Percentiles rank a stretch among this genome's conserved stretches.
Conservation (phyloP, 35 echinoderm and acorn worm genomes). For the Lytechinus pictus region DNA sequence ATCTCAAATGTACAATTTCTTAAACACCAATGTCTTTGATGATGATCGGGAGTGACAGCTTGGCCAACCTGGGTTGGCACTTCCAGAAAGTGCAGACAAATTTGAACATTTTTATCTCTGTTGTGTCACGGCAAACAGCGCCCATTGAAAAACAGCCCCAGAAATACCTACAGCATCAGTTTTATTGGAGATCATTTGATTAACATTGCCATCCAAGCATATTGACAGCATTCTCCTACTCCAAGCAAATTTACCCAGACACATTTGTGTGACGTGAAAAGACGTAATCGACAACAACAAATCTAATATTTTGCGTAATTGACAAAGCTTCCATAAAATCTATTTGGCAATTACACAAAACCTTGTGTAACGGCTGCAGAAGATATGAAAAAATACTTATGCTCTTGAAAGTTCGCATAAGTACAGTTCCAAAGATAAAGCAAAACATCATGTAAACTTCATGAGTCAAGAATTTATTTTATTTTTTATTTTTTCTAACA, state of each 20-base stretch:
- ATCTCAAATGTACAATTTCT: background rate
- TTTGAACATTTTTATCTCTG: background rate
- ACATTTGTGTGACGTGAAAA: background rate
- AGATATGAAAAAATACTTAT: background rate
- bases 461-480: background rate
- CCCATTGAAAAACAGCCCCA: background rate
- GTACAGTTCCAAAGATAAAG: background rate
- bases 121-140: background rate
- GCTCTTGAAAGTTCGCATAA: background rate
- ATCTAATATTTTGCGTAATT: background rate
- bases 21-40: background rate
- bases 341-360: background rate
- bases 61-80: background rate
- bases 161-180: background rate
- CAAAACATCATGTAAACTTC: background rate
- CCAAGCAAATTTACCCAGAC: background rate
- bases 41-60: background rate
- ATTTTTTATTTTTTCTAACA: background rate
- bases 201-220: constrained; percentile 9
- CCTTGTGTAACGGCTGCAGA: background rate
- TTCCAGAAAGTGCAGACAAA: constrained; percentile 18
- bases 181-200: constrained; percentile 6
- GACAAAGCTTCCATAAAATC: background rate
- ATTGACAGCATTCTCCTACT: background rate
- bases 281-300: background rate